phyloP scores from a whole-genome alignment of 2,113 vertebrate genomes.

The Phylloscopus trochilus region DNA sequence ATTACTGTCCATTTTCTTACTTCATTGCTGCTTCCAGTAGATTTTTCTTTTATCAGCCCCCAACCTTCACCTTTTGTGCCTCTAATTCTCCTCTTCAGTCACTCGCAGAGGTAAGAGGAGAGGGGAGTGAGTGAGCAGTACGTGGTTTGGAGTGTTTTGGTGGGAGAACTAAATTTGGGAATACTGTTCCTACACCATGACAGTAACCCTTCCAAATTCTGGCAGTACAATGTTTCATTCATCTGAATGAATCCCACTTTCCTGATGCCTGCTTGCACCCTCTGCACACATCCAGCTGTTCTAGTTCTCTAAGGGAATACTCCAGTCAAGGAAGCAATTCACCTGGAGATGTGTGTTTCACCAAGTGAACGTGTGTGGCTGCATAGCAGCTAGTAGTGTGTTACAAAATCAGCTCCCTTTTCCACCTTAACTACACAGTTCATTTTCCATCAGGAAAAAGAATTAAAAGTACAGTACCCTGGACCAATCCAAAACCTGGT shows the following conservation, averaged over 20 bases:
- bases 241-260: background rate
- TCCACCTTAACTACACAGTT: background rate
- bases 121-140: accelerated
- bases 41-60: background rate
- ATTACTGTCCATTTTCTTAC: background rate
- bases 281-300: background rate
- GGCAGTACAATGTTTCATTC: slow-evolving; percentile 24
- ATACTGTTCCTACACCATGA: background rate
- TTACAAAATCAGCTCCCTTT: slow-evolving; percentile 16
- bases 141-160: background rate
- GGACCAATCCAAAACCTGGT: slow-evolving; percentile 12
- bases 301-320: background rate
- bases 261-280: background rate
- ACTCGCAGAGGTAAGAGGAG: background rate
- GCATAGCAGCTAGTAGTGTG: slow-evolving; percentile 58
- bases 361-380: slow-evolving; percentile 16
- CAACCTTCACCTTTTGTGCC: background rate
- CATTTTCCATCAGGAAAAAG: slow-evolving; percentile 30
- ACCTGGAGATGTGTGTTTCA: background rate
- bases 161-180: background rate
- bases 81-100: background rate
- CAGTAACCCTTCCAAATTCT: background rate
- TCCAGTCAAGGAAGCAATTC: slow-evolving; percentile 2
- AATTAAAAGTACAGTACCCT: slow-evolving; percentile 45
- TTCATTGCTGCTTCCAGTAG: background rate